Base-by-base conservation (phyloP, 2,888 invertebrate species). In the Erebia epiphron region DNA sequence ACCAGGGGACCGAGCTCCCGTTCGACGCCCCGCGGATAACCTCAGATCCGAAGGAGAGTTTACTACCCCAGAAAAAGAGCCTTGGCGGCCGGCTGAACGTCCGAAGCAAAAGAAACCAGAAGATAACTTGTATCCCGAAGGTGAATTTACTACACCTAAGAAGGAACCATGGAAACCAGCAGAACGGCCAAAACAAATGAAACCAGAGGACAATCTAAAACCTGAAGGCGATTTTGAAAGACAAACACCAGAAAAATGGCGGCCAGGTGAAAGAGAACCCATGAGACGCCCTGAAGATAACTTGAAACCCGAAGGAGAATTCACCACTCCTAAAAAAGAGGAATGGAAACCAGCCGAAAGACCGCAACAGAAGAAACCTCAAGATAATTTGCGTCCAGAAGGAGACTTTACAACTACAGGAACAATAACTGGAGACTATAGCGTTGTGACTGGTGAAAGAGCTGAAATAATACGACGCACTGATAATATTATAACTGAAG, bases 401-500 rank as follows among this genome's bases (percentile, higher is more conserved):
- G 94, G 94, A 21, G 94, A 95, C 66, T 95, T 95, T 76, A 94
- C 94, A 16, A 94, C 93, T 52, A 89, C 88, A 52, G 89, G 94
- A 75, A 92, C 90, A 21, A 88, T 90, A 60, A 90, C 90, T 26
- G 94, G 95, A 71, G 95, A 95, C 80, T 95, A 94, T 76, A 92
- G 87, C 73, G 91, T 94, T n/a, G 93, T 95, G 1, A 92, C 87
- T 46, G 95, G 95, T 0, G 96, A 95, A 82, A 92, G 95, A 76
- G 95, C 95, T 50, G 95, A 95, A 83, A 94, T 96, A 26, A 92
- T 95, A 73, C 94, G 94, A 73, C 95, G 94, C 60, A 94, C 94
- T 75, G 95, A 96, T 82, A 96, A 96, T 81, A 93, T 96, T 16
- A 94, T 94, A 52, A 91, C 94, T 67, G 94, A 95, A 90, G 95